Conservation (phyloP, 2,888 invertebrate genomes). For the Micropterix aruncella region DNA sequence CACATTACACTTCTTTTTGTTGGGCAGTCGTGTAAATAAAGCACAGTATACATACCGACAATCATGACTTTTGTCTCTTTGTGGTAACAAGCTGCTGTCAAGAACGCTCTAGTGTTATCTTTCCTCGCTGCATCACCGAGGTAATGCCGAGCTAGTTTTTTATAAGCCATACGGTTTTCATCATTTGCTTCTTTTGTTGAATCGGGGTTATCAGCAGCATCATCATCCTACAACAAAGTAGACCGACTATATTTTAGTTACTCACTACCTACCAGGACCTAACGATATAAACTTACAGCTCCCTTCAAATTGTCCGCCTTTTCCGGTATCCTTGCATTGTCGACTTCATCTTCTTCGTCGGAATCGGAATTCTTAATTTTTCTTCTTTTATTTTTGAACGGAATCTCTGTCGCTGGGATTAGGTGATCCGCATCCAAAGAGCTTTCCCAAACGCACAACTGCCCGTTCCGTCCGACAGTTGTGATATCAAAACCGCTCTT, state of each 20-base stretch:
- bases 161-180: slow-evolving; percentile 42
- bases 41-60: too few species aligned
- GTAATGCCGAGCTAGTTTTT: slow-evolving; percentile 58
- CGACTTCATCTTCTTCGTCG: slow-evolving; percentile 54
- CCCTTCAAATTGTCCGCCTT: slow-evolving; percentile 24
- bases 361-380: slow-evolving; percentile 21
- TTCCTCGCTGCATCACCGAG: slow-evolving; percentile 56
- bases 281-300: slow-evolving; percentile 7
- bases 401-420: slow-evolving; percentile 33
- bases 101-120: slow-evolving; percentile 41
- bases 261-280: too few species aligned
- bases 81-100: slow-evolving; percentile 80
- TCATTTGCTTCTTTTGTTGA: slow-evolving; percentile 21
- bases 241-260: too few species aligned
- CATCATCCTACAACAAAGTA: slow-evolving; percentile 29
- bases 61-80: slow-evolving; percentile 67
- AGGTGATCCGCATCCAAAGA: slow-evolving; percentile 59
- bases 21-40: too few species aligned
- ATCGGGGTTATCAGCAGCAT: slow-evolving; percentile 21
- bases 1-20: too few species aligned
- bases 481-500: slow-evolving; percentile 71
- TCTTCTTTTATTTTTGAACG: slow-evolving; percentile 33
- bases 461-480: slow-evolving; percentile 73
- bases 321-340: slow-evolving; percentile 41
- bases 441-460: slow-evolving; percentile 77